phyloP scores from a whole-genome alignment of 2,113 vertebrate genomes.

The Rostratula benghalensis region DNA sequence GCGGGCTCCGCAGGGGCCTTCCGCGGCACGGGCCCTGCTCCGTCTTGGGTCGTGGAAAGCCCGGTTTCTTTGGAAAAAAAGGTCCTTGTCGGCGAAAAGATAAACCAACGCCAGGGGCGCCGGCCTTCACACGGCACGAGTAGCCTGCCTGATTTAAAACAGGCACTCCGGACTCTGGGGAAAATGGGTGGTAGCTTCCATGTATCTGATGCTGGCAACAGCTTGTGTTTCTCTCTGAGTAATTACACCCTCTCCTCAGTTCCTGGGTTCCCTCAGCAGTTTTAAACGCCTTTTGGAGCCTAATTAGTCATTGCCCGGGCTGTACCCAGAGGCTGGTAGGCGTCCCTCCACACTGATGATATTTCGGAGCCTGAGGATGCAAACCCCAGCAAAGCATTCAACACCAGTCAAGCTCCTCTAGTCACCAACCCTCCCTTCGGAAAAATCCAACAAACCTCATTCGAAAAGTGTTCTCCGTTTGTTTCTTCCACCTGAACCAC shows the following conservation, averaged over 20 bases:
- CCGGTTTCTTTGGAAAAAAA: not conserved
- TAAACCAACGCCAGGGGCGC: not conserved
- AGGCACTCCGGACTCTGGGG: not conserved
- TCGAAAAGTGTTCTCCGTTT: accelerated
- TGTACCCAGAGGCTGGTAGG: accelerated
- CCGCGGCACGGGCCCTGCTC: no score
- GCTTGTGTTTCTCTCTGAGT: accelerated
- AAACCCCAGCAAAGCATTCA: not conserved
- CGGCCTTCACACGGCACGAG: accelerated
- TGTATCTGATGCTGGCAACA: not conserved
- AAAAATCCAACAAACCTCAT: not conserved
- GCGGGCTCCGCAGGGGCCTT: not conserved
- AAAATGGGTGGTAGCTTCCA: accelerated
- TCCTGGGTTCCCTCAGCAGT: not conserved
- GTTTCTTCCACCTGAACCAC: not conserved
- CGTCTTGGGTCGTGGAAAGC: no score
- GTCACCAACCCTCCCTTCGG: not conserved
- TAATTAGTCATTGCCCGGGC: accelerated
- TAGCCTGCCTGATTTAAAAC: not conserved
- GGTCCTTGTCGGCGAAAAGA: not conserved
- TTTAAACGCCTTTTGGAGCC: accelerated
- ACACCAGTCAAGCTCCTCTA: accelerated
- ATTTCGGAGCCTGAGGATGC: not conserved
- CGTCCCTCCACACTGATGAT: accelerated
- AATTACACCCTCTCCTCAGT: not conserved